Conservation (phyloP, 1,140 invertebrate species). For the Drosophila trapezifrons region DNA sequence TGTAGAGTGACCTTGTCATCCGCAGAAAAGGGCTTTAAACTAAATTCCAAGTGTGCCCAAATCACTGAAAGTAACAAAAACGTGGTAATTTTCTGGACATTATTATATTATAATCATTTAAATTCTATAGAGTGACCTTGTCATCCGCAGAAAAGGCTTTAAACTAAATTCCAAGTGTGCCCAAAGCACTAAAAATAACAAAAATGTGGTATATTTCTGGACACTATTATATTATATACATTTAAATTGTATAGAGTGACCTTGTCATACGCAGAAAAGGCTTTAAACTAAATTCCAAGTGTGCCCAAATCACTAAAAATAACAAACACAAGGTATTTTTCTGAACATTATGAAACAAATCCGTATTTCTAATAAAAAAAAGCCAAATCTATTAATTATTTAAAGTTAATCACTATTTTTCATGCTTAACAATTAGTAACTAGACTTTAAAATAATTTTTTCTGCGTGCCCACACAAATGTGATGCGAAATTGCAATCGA, state of each 20-base stretch:
- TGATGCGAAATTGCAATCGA: constrained; percentile 75
- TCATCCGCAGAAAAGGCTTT: not conserved
- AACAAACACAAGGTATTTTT: not conserved
- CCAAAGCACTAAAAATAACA: not conserved
- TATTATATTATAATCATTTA: too few species aligned
- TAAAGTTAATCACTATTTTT: too few species aligned
- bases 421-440: not conserved
- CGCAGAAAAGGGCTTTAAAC: not conserved
- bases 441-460: constrained; percentile 6
- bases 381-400: not conserved
- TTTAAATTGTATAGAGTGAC: too few species aligned
- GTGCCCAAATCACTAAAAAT: too few species aligned
- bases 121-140: too few species aligned
- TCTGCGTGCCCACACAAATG: constrained; percentile 45
- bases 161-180: not conserved
- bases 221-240: too few species aligned
- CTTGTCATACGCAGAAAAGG: too few species aligned
- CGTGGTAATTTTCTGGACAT: too few species aligned
- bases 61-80: too few species aligned
- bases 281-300: not conserved
- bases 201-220: too few species aligned
- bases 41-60: not conserved
- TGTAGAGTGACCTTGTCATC: too few species aligned
- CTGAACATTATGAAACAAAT: not conserved
- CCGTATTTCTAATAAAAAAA: not conserved